phyloP scores from a whole-genome alignment of 2,113 vertebrate species.

The Mustela nigripes region DNA sequence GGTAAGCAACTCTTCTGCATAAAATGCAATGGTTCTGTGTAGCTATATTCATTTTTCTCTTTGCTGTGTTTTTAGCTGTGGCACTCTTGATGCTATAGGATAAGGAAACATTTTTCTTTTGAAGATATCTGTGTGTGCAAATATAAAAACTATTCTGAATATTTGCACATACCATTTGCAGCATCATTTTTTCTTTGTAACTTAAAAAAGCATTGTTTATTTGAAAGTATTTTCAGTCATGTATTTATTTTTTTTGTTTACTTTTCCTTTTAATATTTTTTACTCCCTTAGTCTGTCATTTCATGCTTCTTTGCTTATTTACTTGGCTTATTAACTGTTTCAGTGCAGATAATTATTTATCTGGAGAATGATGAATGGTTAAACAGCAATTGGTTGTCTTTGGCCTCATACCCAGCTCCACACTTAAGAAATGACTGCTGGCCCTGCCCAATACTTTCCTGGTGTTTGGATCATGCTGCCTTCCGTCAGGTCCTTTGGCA shows the following conservation, averaged over 20 bases:
- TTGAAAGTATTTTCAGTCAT: constrained; percentile 83
- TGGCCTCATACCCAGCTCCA: constrained; percentile 87
- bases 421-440: constrained; percentile 87
- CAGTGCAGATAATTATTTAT: constrained; percentile 85
- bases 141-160: constrained; percentile 84
- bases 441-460: constrained; percentile 86
- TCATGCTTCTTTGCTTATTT: constrained; percentile 86
- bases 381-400: constrained; percentile 85
- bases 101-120: constrained; percentile 89
- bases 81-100: constrained; percentile 90
- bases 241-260: constrained; percentile 75
- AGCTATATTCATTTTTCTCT: constrained; percentile 74
- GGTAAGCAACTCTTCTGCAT: constrained; percentile 85
- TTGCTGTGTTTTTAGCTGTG: constrained; percentile 91
- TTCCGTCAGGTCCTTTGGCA: constrained; percentile 86
- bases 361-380: constrained; percentile 84
- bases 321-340: constrained; percentile 87
- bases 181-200: constrained; percentile 83
- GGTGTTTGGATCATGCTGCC: constrained; percentile 90
- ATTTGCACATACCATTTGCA: constrained; percentile 88
- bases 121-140: constrained; percentile 84
- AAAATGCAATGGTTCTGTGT: constrained; percentile 71
- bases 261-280: constrained; percentile 84
- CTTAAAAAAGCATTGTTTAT: constrained; percentile 82
- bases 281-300: constrained; percentile 84